Evolutionary conservation across 2,888 invertebrate genomes (phyloP).

Genomic region (Cremastobaeus sp.): DNA sequence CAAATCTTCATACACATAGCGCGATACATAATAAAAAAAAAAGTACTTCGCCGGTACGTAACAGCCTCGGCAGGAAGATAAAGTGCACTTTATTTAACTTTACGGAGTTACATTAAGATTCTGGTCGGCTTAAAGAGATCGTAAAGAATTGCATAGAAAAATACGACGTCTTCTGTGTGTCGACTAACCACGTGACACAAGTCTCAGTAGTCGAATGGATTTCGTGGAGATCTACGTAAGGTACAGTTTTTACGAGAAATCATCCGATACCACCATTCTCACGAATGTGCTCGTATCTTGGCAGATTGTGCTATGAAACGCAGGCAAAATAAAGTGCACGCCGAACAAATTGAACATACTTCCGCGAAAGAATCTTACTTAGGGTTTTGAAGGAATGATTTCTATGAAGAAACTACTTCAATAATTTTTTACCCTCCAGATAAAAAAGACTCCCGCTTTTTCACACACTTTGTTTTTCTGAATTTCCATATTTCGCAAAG

Average conservation of each 20-base stretch:
- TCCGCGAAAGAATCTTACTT: too few relatives aligned
- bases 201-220: slow-evolving; percentile 18
- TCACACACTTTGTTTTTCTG: too few relatives aligned
- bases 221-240: slow-evolving; percentile 20
- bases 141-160: slow-evolving; percentile 38
- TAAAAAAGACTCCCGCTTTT: too few relatives aligned
- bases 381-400: too few relatives aligned
- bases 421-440: too few relatives aligned
- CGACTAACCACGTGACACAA: slow-evolving; percentile 26
- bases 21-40: slow-evolving; percentile 24
- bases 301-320: slow-evolving; percentile 18
- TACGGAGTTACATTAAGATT: slow-evolving; percentile 46
- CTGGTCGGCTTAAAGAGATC: slow-evolving; percentile 30
- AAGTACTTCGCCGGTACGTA: slow-evolving; percentile 49
- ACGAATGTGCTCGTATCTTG: slow-evolving; percentile 22
- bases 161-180: slow-evolving; percentile 38
- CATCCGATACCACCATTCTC: slow-evolving; percentile 27
- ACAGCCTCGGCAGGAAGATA: slow-evolving; percentile 34
- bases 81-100: slow-evolving; percentile 57
- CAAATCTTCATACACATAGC: slow-evolving; percentile 10
- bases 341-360: slow-evolving; percentile 22
- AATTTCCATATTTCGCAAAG: too few relatives aligned
- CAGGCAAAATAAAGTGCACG: slow-evolving; percentile 6
- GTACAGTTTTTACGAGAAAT: slow-evolving; percentile 36
- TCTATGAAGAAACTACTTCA: too few relatives aligned